Base-by-base conservation (phyloP, 2,113 vertebrate genomes). In the Argyrosomus japonicus region DNA sequence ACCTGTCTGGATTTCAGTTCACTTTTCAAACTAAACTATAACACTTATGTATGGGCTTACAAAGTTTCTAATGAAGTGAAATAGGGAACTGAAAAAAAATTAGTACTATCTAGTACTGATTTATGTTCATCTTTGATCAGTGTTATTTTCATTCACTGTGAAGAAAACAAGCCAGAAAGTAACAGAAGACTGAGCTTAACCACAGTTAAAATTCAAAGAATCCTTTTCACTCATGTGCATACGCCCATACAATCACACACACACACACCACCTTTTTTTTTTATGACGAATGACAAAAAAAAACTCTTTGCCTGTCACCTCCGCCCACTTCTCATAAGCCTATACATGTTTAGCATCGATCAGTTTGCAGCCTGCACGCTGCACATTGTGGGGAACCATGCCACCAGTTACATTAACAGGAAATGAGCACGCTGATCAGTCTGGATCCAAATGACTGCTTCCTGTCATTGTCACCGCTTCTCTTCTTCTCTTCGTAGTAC, bases 301-400 rank as follows among this genome's bases (percentile, higher is more conserved):
- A 36, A 36, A 8, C 8, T 40, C 36, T 40, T 8, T 8, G 50
- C 25, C 50, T 65, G 50, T 57, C 71, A 86, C 82, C 74, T 57
- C 69, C 4, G 60, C 40, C 40, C 25, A 47, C 58, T 90, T 89
- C 88, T 82, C 21, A 32, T 85, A 88, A 78, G 9, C 53, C 54
- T 47, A 0, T 3, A 62, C 62, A 48, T 12, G 15, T 65, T 45
- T 23, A 43, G 36, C 17, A 19, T 47, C 54, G 50, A 88, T 51
- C 10, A 17, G 1, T 60, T 48, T 13, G 57, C 45, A 54, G 57
- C 43, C 12, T 82, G 29, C 43, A 18, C 21, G 19, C 58, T 25
- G 13, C 19, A 21, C 3, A 0, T 23, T 50, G 25, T 65, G 75
- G n/a, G 19, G 57, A 87, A 79, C 32, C 23, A 14, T 1, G 2